These are phyloP conservation scores for Hyaena hyaena DNA, from an alignment of 2,113 vertebrate species.

Conservation along the genomic window DNA sequence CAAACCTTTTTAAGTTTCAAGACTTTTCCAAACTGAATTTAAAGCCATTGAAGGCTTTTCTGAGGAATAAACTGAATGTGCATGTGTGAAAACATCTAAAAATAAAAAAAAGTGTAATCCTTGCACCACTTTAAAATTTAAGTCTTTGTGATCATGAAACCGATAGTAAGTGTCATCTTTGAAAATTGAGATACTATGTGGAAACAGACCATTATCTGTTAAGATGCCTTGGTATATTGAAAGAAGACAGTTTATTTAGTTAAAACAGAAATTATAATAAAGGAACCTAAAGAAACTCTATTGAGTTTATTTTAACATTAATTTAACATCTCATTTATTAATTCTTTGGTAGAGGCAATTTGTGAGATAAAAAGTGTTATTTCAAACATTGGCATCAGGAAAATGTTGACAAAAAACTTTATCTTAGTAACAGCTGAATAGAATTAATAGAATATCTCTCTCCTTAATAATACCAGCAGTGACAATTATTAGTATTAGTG, in stretches of 20 bases:
- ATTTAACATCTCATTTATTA: not conserved
- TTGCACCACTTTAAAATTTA: slow-evolving; percentile 51
- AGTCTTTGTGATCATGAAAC: slow-evolving; percentile 26
- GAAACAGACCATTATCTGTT: slow-evolving; percentile 36
- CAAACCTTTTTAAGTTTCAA: not conserved
- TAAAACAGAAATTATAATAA: not conserved
- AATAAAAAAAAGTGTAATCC: slow-evolving; percentile 49
- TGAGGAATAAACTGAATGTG: slow-evolving; percentile 52
- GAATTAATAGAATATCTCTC: not conserved
- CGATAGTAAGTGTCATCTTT: slow-evolving; percentile 48
- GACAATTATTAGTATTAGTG: not conserved
- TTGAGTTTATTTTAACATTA: not conserved
- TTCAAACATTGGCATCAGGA: not conserved
- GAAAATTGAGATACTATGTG: not conserved
- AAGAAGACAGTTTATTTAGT: not conserved
- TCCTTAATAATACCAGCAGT: not conserved
- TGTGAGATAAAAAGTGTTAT: not conserved
- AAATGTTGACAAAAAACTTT: not conserved
- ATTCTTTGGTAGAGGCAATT: not conserved
- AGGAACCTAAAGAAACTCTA: not conserved
- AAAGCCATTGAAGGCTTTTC: slow-evolving; percentile 19
- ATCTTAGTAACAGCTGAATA: not conserved
- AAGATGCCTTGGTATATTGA: not conserved
- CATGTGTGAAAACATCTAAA: not conserved
- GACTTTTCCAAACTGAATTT: slow-evolving; percentile 38